These are phyloP conservation scores for Catostylus mosaicus DNA, from an alignment of 30 jellyfish, hydroid and myxozoan species.

Conservation along the genomic window DNA sequence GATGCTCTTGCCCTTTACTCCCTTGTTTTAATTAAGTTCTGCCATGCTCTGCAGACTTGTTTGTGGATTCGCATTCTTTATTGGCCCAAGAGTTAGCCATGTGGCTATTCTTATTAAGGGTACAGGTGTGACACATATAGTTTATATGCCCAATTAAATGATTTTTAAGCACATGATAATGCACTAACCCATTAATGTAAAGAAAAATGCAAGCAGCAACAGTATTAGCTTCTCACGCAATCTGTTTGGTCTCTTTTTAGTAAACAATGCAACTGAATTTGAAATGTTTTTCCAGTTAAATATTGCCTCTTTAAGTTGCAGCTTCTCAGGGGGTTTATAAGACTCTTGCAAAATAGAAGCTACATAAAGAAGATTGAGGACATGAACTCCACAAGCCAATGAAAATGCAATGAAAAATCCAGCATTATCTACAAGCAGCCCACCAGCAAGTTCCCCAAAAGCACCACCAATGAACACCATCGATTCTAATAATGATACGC, in stretches of 20 bases:
- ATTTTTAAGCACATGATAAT: too few species aligned
- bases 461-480: constrained; percentile 79
- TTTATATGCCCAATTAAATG: too few species aligned
- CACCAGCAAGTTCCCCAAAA: constrained; percentile 77
- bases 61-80: too few species aligned
- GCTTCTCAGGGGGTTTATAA: constrained; percentile 34
- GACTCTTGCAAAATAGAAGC: constrained; percentile 69
- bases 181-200: constrained; percentile 51
- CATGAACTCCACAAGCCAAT: constrained; percentile 51
- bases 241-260: constrained; percentile 41
- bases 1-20: too few species aligned
- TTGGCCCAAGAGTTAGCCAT: background rate
- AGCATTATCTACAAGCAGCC: constrained; percentile 66
- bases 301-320: constrained; percentile 9
- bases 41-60: too few species aligned
- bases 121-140: too few species aligned
- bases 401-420: constrained; percentile 74
- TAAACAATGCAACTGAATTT: constrained; percentile 36
- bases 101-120: too few species aligned
- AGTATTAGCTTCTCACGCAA: constrained; percentile 38
- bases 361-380: constrained; percentile 51
- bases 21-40: too few species aligned
- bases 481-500: constrained; percentile 78
- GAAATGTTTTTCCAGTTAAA: constrained; percentile 4
- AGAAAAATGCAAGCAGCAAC: constrained; percentile 55